Evolutionary conservation across 2,888 invertebrate species (phyloP).

Genomic region (Amblyjoppa fuscipennis): DNA sequence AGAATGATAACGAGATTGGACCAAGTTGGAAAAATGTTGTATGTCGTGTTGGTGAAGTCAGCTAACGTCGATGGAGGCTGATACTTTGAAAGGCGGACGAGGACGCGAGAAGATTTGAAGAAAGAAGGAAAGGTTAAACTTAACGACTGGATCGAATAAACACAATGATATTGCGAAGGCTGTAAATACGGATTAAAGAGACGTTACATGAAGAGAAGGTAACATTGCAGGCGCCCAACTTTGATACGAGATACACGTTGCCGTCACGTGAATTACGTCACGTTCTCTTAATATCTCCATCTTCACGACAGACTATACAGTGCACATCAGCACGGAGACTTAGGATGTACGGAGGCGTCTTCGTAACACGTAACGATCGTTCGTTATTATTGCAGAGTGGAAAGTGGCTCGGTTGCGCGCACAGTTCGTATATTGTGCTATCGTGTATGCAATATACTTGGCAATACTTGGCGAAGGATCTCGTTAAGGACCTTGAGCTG

Average conservation of each 20-base stretch:
- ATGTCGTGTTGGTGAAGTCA: neutral
- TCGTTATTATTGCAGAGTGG: conserved; percentile 8
- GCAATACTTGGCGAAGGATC: neutral
- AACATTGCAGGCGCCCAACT: neutral
- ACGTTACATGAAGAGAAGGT: neutral
- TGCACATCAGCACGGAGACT: neutral
- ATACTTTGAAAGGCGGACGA: neutral
- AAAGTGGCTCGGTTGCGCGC: conserved; percentile 3
- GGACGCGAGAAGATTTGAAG: neutral
- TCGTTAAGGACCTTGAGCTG: neutral
- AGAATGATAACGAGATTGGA: neutral
- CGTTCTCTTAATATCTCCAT: conserved; percentile 26
- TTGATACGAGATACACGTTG: neutral
- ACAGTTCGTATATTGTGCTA: neutral
- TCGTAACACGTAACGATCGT: neutral
- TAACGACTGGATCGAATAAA: too few species aligned
- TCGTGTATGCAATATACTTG: conserved; percentile 1
- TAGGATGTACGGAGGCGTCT: neutral
- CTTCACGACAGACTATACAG: neutral
- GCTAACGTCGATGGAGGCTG: neutral
- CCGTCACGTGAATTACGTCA: conserved; percentile 50
- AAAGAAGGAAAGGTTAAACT: too few species aligned
- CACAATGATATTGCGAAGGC: too few species aligned
- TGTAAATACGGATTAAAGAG: too few species aligned
- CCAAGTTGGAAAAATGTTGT: neutral